Base-by-base conservation (phyloP, 2,113 vertebrate species). In the Megaleporinus macrocephalus region DNA sequence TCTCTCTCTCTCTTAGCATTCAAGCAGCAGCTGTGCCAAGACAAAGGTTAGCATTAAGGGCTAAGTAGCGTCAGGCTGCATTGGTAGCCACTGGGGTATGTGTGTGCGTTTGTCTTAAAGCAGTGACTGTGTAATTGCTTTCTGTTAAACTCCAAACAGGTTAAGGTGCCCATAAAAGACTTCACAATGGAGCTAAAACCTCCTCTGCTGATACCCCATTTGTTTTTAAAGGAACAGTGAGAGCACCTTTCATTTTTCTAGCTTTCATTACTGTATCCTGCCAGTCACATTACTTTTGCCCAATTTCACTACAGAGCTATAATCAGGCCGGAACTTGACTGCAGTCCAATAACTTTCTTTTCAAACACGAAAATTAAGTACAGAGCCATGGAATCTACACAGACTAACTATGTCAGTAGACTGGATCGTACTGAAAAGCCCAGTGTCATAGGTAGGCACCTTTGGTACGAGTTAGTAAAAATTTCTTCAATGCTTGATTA, bases 1-100 rank as follows among this genome's bases (percentile, higher is more conserved):
- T 18, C n/a, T 57, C 53, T 22, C 5, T 10, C 57, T 63, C 36
- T 47, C n/a, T 47, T 71, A 22, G 22, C 24, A 73, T 63, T 71
- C 69, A 73, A 1, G 33, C 66, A 15, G 79, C 61, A 81, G 29
- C 59, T 74, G 30, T 10, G 61, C n/a, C 41, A 57, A 75, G 77
- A 44, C 65, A 70, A 30, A 44, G 51, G 65, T 79, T 70, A 30
- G 53, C 41, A 71, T 78, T 78, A 78, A 68, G 44, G 33, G 26
- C 62, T 78, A 68, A 66, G 49, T 47, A 18, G 22, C 36, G 27
- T 33, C n/a, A 22, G 27, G 27, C 20, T 41, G 15, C 30, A 4
- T 70, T 22, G 16, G 49, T 63, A 16, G 24, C 12, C 59, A 51
- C 62, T 59, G 62, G 44, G 62, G 69, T 73, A 51, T 79, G 53